A percentile compares a stretch with the other conserved stretches of the same genome.
These are phyloP conservation scores for Micropoecilia bifurca DNA, from an alignment of 2,797 vertebrate genomes.

Conservation along the genomic window DNA sequence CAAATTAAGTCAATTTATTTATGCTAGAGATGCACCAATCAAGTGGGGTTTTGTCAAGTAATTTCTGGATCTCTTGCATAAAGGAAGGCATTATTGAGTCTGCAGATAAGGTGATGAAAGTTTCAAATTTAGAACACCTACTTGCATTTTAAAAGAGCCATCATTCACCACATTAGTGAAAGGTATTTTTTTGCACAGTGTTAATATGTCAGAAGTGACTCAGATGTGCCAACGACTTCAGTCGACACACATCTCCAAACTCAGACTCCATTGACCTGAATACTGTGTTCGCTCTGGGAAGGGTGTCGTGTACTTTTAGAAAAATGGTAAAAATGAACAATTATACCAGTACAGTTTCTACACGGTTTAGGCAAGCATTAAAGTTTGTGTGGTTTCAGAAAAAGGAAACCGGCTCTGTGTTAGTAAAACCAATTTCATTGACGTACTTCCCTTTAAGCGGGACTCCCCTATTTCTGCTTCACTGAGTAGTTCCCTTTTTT, in stretches of 20 bases:
- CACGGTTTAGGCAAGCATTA: not conserved
- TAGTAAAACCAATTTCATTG: constrained; percentile 5
- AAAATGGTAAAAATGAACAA: not conserved
- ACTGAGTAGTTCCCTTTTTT: constrained; percentile 1
- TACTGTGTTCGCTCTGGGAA: not conserved
- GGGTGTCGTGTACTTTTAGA: not conserved
- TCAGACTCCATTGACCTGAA: not conserved
- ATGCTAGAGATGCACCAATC: not conserved
- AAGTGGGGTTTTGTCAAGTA: not conserved
- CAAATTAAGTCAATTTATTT: not conserved
- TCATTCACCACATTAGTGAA: not conserved
- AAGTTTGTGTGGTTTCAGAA: not conserved
- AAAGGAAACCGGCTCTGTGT: not conserved
- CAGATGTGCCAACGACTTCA: not conserved
- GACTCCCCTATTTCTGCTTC: not conserved
- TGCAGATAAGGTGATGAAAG: not conserved
- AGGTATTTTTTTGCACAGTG: not conserved
- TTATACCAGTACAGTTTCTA: not conserved
- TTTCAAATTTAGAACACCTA: not conserved
- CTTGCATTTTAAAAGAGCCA: not conserved
- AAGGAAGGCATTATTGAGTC: not conserved
- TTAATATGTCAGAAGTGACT: not conserved
- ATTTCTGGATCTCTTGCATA: not conserved
- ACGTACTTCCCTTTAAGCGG: constrained; percentile 5
- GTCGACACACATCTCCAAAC: not conserved